These are phyloP conservation scores for Craniophora ligustri DNA, from an alignment of 2,888 invertebrate genomes.

Conservation along the genomic window DNA sequence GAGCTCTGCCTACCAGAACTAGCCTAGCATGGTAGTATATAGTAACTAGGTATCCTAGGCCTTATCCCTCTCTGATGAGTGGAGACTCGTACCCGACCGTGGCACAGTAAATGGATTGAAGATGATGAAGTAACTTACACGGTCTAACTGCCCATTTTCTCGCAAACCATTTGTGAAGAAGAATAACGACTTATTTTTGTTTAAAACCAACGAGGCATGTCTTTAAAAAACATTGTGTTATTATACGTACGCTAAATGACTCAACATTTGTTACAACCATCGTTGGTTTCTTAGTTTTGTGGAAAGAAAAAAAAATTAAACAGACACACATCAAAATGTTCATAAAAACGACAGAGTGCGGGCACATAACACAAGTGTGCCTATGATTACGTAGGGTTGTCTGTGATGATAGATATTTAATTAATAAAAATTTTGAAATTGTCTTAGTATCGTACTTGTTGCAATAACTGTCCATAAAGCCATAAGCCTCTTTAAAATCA, in stretches of 20 bases:
- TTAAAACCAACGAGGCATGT: conserved; percentile 20
- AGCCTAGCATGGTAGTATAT: no score
- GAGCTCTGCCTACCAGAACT: no score
- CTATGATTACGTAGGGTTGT: conserved; percentile 50
- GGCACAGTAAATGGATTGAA: no score
- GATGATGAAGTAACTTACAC: no score
- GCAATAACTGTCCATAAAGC: no score
- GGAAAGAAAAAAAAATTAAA: conserved; percentile 34
- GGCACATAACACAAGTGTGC: conserved; percentile 47
- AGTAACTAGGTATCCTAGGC: no score
- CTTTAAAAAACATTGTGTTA: conserved; percentile 20
- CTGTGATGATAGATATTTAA: background rate
- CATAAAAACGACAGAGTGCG: conserved; percentile 31
- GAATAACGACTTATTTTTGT: conserved; percentile 12
- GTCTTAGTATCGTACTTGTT: no score
- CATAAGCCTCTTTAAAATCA: no score
- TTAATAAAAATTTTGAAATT: background rate
- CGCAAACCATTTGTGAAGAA: background rate
- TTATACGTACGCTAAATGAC: conserved; percentile 35
- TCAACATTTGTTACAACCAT: conserved; percentile 30
- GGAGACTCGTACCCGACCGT: no score
- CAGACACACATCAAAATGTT: conserved; percentile 37
- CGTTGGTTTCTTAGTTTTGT: conserved; percentile 5
- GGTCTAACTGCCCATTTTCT: no score
- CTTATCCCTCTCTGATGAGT: no score